Evolutionary conservation across 2,113 vertebrate species (phyloP), one percentile per base, ranked within the genome.

Genomic region (Colistium nudipinnis): DNA sequence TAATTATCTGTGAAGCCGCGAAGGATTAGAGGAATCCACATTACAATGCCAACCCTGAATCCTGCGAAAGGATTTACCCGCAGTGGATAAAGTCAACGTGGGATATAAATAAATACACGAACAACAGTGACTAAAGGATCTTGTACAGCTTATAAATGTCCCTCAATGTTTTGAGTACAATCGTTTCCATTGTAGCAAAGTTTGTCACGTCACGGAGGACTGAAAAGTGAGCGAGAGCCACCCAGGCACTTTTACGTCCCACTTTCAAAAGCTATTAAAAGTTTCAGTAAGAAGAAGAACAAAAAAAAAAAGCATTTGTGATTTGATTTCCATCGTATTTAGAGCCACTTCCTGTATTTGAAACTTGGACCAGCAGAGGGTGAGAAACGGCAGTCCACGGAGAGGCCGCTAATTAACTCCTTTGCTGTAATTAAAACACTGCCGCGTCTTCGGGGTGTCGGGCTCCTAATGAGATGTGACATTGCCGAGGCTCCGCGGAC

Each of bases 381-480:
- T 66, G 75, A 76, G 65, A 81, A 75, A 53, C 54, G 49, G 63
- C 78, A 76, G 59, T 86, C 83, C 84, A 64, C 30, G 16, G 84
- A 88, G 88, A 83, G 61, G 68, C 72, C 55, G 57, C 78, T 93
- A 94, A 95, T 95, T 96, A 96, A 96, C 94, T 95, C 91, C 86
- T 87, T 62, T 83, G 77, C 89, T 93, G 93, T 96, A 96, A 98
- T 97, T 96, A 96, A 96, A 94, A 93, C 87, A 89, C 85, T 36
- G 2, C 31, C 87, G 91, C 87, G 90, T 92, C 89, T 59, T 61
- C 87, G 92, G 83, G 87, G 89, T 92, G 89, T 87, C 87, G 53
- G 83, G 54, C 86, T 86, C 84, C 90, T 96, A 96, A 98, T 92
- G 94, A 96, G 94, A 86, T 94, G 90, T 92, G 92, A 94, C 94